These are phyloP conservation scores for Platycercus adscitus DNA, from an alignment of 2,113 vertebrate species.

Conservation along the genomic window DNA sequence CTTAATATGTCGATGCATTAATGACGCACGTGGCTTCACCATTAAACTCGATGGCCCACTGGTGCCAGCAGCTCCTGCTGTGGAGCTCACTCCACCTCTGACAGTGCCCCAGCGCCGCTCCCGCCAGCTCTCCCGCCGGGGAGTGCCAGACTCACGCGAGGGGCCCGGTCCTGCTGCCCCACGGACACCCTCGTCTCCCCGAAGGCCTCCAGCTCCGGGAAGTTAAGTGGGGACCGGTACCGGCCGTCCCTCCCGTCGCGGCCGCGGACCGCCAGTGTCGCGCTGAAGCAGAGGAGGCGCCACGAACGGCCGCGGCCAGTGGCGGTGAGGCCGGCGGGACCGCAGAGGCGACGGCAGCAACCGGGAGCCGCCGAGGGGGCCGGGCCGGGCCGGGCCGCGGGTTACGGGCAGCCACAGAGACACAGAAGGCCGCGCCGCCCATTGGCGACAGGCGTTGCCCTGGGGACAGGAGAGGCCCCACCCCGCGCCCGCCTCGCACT, in stretches of 20 bases:
- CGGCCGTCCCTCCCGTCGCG: too few species aligned
- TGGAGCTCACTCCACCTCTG: neutral
- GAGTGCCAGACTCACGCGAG: neutral
- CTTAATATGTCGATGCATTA: accelerated
- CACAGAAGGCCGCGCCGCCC: too few species aligned
- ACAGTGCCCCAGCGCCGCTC: neutral
- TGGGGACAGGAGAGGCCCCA: neutral
- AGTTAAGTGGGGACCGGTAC: neutral
- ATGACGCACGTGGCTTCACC: accelerated
- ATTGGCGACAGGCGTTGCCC: neutral
- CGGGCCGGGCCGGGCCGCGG: neutral
- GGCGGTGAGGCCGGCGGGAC: too few species aligned
- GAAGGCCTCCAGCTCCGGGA: neutral
- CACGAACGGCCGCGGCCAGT: neutral
- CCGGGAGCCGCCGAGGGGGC: neutral
- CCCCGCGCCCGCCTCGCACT: neutral
- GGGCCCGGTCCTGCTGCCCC: neutral
- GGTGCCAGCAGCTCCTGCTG: neutral
- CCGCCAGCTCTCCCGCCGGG: too few species aligned
- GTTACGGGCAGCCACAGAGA: neutral
- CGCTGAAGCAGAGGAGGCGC: too few species aligned
- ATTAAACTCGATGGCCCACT: neutral
- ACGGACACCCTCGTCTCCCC: neutral
- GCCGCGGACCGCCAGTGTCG: neutral
- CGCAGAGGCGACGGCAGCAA: neutral